A percentile compares a stretch with the other conserved stretches of the same genome.
phyloP scores from a whole-genome alignment of 2,888 invertebrate species.

The Diloba caeruleocephala region DNA sequence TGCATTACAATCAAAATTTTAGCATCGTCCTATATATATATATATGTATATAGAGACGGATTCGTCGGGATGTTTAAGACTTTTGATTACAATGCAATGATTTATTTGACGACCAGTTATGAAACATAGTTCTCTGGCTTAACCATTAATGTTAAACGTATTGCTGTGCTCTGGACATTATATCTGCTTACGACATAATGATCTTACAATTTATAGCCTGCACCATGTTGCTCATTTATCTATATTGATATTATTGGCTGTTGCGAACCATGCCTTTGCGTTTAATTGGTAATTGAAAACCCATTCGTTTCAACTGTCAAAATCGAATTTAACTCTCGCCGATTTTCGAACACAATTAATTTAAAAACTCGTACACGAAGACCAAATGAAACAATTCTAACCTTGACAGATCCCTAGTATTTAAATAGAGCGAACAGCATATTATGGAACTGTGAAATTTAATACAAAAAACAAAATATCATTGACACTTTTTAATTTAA shows the following conservation, averaged over 20 bases:
- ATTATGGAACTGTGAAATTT: no score
- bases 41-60: not conserved
- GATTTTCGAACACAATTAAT: conserved; percentile 11
- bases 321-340: conserved; percentile 34
- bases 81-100: conserved; percentile 7
- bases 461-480: no score
- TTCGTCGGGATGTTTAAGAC: conserved; percentile 3
- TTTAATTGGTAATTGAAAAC: conserved; percentile 34
- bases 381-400: no score
- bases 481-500: not conserved
- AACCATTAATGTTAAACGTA: conserved; percentile 28
- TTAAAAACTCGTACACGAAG: not conserved
- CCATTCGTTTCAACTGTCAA: conserved; percentile 43
- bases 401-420: no score
- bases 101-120: conserved; percentile 6
- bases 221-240: conserved; percentile 34
- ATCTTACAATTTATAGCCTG: conserved; percentile 35
- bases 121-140: conserved; percentile 14
- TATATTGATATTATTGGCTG: conserved; percentile 41
- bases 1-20: not conserved
- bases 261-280: conserved; percentile 31
- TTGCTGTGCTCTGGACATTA: conserved; percentile 15
- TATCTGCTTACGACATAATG: conserved; percentile 45
- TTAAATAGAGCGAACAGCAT: no score
- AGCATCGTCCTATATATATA: not conserved